Conservation (phyloP, 2,113 vertebrate genomes). For the Benitochromis conjunctus region DNA sequence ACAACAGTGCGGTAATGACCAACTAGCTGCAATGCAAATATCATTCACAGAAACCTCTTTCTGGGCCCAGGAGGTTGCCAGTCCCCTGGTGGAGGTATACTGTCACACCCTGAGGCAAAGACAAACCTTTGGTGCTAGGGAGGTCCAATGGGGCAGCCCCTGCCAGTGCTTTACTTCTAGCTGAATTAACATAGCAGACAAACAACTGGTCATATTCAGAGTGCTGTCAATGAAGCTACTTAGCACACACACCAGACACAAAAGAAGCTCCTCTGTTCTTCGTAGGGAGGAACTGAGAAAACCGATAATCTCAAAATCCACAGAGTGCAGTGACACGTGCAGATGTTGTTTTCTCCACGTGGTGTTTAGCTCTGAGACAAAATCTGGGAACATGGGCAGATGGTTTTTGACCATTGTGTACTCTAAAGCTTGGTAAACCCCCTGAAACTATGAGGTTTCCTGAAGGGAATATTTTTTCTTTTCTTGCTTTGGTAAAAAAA, state of each 20-base stretch:
- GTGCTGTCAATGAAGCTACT: accelerated
- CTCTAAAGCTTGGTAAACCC: background rate
- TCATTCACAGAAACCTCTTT: background rate
- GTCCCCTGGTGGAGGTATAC: background rate
- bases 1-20: background rate
- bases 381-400: background rate
- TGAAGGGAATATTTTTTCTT: background rate
- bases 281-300: background rate
- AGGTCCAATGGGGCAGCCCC: accelerated
- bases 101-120: background rate
- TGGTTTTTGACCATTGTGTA: background rate
- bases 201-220: background rate
- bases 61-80: background rate
- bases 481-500: background rate
- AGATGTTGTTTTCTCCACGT: background rate
- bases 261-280: background rate
- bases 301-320: background rate
- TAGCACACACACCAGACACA: background rate
- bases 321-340: background rate
- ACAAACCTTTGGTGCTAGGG: background rate
- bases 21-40: background rate
- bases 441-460: background rate
- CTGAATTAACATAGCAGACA: background rate
- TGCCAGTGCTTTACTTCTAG: background rate
- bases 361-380: background rate